Base-by-base conservation (phyloP, 2,797 vertebrate genomes). In the Enteromius afrohamiltoni region DNA sequence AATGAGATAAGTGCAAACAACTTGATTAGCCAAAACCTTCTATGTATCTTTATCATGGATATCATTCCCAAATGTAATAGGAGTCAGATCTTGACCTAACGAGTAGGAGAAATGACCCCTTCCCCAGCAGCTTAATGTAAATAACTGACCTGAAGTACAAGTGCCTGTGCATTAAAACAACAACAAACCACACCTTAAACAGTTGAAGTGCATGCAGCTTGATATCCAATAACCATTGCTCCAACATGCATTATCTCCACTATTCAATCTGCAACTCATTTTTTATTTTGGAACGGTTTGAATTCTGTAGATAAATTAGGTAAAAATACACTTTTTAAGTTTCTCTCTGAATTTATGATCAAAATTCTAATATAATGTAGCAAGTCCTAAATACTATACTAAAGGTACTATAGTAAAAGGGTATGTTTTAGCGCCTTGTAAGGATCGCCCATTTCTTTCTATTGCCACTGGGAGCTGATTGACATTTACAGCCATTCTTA, bases 401-500 rank as follows among this genome's bases (percentile, higher is more conserved):
- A 6, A 6, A 29, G 6, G 13, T 19, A 81, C 2, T 1, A 34
- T 7, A 34, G n/a, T 60, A 60, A 53, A 64, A 45, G 34, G 17
- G 13, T n/a, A 4, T 17, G 21, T 55, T 51, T 47, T 37, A 21
- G 10, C 11, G 16, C 9, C 47, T 10, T 73, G 47, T 8, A 23
- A 55, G 13, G 19, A 76, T 69, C 17, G 26, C 8, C 21, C 21
- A 65, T 76, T 51, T 85, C 53, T 16, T 53, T 45, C 23, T 45
- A 13, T n/a, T 14, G 13, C 37, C 40, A 71, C 23, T 58, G 49
- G 40, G 11, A 65, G 53, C 0, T 64, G 47, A 37, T 2, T 69
- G 60, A 79, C 26, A 71, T 69, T 69, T 77, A 67, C 23, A 82
- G 14, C 26, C 42, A 37, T 17, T 14, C 53, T 83, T 85, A 83